Conservation (phyloP, 2,797 vertebrate species). For the Mycteria americana region DNA sequence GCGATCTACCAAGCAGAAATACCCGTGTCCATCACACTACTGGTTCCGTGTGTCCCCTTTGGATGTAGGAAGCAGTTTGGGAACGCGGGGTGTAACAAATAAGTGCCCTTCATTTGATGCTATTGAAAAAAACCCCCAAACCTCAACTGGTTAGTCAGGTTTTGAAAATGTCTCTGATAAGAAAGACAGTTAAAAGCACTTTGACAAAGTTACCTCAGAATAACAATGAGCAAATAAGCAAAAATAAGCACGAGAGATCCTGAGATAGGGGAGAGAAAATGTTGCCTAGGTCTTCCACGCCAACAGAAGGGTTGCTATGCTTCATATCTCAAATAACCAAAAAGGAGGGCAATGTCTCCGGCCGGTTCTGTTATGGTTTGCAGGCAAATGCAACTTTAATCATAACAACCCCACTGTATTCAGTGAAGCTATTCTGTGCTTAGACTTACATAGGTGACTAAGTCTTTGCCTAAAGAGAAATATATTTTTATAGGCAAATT, state of each 20-base stretch:
- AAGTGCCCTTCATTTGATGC: background rate
- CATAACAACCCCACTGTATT: background rate
- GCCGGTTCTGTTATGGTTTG: background rate
- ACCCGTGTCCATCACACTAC: accelerated
- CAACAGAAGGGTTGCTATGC: background rate
- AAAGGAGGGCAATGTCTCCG: background rate
- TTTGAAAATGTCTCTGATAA: background rate
- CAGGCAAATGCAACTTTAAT: background rate
- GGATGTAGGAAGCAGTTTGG: background rate
- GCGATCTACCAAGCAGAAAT: background rate
- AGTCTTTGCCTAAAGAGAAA: background rate
- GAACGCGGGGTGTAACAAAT: background rate
- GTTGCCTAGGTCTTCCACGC: background rate
- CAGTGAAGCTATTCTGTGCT: background rate
- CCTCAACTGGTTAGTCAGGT: background rate
- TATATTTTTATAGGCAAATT: background rate
- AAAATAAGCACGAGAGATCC: background rate
- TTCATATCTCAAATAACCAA: background rate
- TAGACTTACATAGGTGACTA: background rate
- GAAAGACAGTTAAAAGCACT: background rate
- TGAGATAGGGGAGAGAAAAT: background rate
- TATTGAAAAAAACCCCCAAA: background rate
- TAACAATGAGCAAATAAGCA: background rate
- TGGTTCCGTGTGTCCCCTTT: background rate
- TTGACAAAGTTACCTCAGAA: background rate